phyloP scores from a whole-genome alignment of 1,140 invertebrate genomes.

The Mya arenaria region DNA sequence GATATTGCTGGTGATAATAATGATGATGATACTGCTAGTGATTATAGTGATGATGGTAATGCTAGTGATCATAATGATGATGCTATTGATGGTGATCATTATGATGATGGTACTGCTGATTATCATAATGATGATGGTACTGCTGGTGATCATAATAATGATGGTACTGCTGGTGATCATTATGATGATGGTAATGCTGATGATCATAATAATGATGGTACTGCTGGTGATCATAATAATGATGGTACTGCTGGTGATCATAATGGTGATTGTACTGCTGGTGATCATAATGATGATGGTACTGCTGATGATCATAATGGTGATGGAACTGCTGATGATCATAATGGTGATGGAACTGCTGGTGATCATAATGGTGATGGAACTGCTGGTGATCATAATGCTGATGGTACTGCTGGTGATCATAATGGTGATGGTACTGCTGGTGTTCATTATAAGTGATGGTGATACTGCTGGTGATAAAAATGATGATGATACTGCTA shows the following conservation, averaged over 20 bases:
- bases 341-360: no score
- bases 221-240: not conserved
- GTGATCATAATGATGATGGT: no score
- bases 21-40: not conserved
- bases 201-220: not conserved
- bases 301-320: no score
- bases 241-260: not conserved
- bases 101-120: not conserved
- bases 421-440: no score
- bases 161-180: not conserved
- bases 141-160: not conserved
- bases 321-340: no score
- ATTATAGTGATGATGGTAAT: not conserved
- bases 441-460: no score
- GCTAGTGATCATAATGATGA: not conserved
- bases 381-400: no score
- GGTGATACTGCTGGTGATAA: no score
- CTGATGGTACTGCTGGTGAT: no score
- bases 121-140: not conserved
- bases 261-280: not conserved
- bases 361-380: no score
- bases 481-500: no score
- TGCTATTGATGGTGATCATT: not conserved
- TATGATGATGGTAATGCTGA: not conserved
- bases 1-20: no score